These are phyloP conservation scores for Monarcha castaneiventris DNA, from an alignment of 2,113 vertebrate species.

Conservation along the genomic window DNA sequence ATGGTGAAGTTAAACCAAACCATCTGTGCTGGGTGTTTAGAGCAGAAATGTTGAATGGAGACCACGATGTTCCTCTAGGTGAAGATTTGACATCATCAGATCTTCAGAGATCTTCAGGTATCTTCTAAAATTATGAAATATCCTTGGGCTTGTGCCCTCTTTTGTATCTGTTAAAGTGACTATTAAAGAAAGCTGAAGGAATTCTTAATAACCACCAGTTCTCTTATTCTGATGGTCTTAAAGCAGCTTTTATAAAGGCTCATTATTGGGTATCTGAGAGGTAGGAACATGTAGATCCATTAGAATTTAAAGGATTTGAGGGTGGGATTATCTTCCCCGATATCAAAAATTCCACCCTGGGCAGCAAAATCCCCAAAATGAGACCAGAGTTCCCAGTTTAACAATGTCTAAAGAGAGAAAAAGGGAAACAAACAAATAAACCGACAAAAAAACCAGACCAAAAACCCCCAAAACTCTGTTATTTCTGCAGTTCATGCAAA, in stretches of 20 bases:
- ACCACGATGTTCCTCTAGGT: background rate
- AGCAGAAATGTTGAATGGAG: background rate
- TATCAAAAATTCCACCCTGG: background rate
- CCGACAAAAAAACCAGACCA: rapidly evolving
- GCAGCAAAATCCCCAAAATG: background rate
- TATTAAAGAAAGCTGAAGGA: background rate
- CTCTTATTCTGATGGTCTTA: background rate
- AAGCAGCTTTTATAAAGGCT: background rate
- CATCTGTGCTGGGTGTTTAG: background rate
- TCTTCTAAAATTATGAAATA: background rate
- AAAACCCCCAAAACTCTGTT: background rate
- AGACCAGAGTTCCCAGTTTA: background rate
- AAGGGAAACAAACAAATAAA: no score
- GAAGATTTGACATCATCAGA: background rate
- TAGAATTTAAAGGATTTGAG: background rate
- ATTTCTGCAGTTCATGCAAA: background rate
- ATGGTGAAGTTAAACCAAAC: background rate
- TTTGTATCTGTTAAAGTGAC: background rate
- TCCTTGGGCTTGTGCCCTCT: background rate
- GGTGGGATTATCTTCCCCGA: background rate
- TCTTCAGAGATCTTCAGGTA: background rate
- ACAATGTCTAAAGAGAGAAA: background rate
- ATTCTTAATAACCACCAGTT: background rate
- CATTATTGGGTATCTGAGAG: background rate
- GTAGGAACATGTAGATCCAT: background rate